Percentiles rank a stretch among this genome's conserved stretches.
Evolutionary conservation across 2,797 vertebrate species (phyloP).

Genomic region (Brachyalestes nurse): DNA sequence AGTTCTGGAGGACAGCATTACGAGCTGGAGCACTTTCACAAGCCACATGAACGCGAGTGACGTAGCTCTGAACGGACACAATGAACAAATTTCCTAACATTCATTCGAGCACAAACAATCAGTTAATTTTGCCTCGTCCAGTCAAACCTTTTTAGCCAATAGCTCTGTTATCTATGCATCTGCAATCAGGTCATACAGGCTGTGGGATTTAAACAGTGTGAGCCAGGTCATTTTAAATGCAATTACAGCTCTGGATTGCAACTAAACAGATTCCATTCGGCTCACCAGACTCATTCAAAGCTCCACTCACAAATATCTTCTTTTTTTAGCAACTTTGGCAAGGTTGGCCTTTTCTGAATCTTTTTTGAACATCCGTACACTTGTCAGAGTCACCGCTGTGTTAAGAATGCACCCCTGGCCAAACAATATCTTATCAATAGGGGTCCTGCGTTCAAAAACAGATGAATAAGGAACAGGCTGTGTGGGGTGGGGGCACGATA

Average conservation of each 20-base stretch:
- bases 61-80: neutral
- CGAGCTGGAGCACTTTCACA: neutral
- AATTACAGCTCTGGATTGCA: neutral
- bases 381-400: neutral
- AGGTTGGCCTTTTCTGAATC: too few relatives aligned
- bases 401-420: neutral
- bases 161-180: neutral
- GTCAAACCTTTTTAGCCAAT: neutral
- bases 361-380: too few relatives aligned
- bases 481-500: neutral
- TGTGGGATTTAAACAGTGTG: neutral
- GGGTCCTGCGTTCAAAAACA: neutral
- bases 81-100: neutral
- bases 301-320: too few relatives aligned
- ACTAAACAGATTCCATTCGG: neutral
- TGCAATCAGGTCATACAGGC: neutral
- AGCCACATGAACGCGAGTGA: neutral
- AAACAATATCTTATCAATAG: neutral
- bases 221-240: neutral
- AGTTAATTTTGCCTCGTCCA: neutral
- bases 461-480: too few relatives aligned
- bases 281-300: too few relatives aligned
- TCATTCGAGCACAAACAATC: neutral
- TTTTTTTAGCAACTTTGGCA: too few relatives aligned
- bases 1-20: neutral